These are phyloP conservation scores for Rhogogaster chlorosoma DNA, from an alignment of 2,888 invertebrate genomes.

Conservation along the genomic window DNA sequence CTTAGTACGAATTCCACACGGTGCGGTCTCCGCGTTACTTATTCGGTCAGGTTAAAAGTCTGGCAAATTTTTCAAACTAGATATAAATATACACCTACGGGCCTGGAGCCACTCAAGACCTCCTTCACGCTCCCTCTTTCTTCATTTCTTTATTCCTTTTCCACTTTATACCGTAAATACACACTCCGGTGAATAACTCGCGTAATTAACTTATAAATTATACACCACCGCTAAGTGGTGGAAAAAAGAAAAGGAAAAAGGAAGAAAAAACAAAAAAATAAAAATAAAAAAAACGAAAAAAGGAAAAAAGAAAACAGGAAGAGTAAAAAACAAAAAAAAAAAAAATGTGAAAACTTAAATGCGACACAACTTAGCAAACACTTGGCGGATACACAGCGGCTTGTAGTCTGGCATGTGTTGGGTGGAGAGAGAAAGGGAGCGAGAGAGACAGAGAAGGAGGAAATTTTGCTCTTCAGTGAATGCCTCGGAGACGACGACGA, in stretches of 20 bases:
- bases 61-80: neutral
- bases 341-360: conserved; percentile 19
- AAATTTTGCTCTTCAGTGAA: conserved; percentile 31
- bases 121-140: neutral
- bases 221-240: conserved; percentile 33
- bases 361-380: conserved; percentile 41
- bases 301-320: neutral
- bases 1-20: conserved; percentile 14
- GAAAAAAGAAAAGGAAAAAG: neutral
- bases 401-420: conserved; percentile 19
- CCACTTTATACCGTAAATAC: conserved; percentile 11
- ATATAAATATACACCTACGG: neutral
- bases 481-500: conserved; percentile 20
- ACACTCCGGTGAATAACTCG: conserved; percentile 43
- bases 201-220: conserved; percentile 42
- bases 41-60: neutral
- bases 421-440: neutral
- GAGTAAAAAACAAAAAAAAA: neutral
- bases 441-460: neutral
- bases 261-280: neutral
- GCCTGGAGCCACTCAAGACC: neutral
- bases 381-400: conserved; percentile 33
- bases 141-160: conserved; percentile 7
- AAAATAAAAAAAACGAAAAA: neutral
- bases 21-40: conserved; percentile 4